phyloP scores from a whole-genome alignment of 2,113 vertebrate genomes.

The Stegastes partitus region DNA sequence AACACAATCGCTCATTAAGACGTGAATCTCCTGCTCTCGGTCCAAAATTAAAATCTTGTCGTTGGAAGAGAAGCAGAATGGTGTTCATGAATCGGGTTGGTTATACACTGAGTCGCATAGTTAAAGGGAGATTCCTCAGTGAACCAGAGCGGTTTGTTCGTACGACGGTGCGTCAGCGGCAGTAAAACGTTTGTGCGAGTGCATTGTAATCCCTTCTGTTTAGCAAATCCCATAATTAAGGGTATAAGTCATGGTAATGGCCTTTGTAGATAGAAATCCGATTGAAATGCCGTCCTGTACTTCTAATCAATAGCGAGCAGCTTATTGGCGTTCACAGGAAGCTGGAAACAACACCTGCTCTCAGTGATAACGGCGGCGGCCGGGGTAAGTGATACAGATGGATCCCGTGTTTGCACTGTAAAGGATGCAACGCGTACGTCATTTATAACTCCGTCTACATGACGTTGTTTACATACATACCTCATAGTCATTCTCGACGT shows the following conservation, averaged over 20 bases:
- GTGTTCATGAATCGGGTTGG: too few species aligned
- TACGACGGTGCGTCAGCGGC: neutral
- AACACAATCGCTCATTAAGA: neutral
- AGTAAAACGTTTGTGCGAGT: neutral
- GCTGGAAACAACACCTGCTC: constrained; percentile 45
- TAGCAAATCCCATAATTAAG: constrained; percentile 24
- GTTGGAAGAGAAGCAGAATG: neutral
- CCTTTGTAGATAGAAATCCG: constrained; percentile 15
- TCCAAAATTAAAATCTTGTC: constrained; percentile 4
- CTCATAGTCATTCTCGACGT: too few species aligned
- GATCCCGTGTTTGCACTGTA: neutral
- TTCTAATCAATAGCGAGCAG: constrained; percentile 47
- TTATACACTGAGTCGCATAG: too few species aligned
- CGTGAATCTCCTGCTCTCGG: neutral
- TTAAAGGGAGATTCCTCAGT: too few species aligned
- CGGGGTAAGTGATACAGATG: constrained; percentile 39
- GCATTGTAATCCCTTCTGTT: constrained; percentile 5
- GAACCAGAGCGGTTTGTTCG: neutral
- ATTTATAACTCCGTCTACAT: too few species aligned
- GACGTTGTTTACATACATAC: too few species aligned
- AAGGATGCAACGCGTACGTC: neutral
- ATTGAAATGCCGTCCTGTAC: constrained; percentile 22
- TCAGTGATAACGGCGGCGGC: constrained; percentile 48
- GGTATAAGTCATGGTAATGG: constrained; percentile 29
- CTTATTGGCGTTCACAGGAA: constrained; percentile 54